A percentile compares a stretch with the other conserved stretches of the same genome.
Conservation (phyloP, 2,888 invertebrate species). For the Pandemis heparana region DNA sequence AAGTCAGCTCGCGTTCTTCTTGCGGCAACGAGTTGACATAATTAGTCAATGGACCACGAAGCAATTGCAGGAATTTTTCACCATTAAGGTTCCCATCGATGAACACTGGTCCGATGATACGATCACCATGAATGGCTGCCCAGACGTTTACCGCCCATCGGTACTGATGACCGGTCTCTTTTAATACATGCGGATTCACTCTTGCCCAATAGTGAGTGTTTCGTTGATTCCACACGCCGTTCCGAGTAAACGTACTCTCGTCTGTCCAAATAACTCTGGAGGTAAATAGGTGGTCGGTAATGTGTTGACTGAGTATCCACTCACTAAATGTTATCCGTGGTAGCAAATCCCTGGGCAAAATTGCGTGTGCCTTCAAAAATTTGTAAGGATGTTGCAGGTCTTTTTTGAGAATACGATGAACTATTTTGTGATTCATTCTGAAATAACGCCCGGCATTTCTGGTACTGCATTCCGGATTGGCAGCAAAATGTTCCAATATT, state of each 20-base stretch:
- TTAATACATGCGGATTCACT: conserved; percentile 10
- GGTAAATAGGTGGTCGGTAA: neutral
- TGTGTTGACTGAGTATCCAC: conserved; percentile 1
- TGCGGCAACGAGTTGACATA: conserved; percentile 16
- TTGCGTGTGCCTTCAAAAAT: conserved; percentile 17
- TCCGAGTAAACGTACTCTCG: conserved; percentile 17
- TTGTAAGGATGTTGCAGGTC: conserved; percentile 13
- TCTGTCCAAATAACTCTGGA: conserved; percentile 12
- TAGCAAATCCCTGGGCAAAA: neutral
- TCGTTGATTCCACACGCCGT: conserved; percentile 13
- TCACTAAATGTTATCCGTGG: neutral
- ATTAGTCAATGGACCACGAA: no score
- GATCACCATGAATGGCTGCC: conserved; percentile 15
- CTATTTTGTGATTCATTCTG: conserved; percentile 11
- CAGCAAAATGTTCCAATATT: conserved; percentile 12
- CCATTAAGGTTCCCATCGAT: conserved; percentile 42
- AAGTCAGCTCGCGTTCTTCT: conserved; percentile 9
- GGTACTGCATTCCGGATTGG: conserved; percentile 10
- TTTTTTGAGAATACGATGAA: conserved; percentile 14
- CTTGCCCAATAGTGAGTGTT: conserved; percentile 16
- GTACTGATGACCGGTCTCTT: conserved; percentile 19
- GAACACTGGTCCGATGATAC: conserved; percentile 28
- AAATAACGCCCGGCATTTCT: conserved; percentile 16
- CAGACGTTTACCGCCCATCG: conserved; percentile 21
- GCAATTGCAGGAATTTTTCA: conserved; percentile 19